Evolutionary conservation across 2,888 invertebrate genomes (phyloP).

Genomic region (Cephus rjabovi): DNA sequence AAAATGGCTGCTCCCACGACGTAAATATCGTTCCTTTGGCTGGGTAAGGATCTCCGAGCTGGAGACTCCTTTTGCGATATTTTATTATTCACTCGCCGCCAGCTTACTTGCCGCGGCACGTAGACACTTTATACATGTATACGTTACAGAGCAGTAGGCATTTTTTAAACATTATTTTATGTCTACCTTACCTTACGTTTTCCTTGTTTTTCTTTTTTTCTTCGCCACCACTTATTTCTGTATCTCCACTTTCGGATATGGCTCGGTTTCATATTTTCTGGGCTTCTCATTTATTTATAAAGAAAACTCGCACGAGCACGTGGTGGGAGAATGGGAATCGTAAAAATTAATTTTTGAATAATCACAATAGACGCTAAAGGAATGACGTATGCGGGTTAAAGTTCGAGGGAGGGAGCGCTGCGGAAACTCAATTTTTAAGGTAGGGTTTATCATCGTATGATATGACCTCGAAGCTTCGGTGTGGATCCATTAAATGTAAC

Average conservation of each 20-base stretch:
- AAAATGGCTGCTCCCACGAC: conserved; percentile 48
- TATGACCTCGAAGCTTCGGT: background rate
- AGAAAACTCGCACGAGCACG: background rate
- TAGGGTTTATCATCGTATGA: background rate
- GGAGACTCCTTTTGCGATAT: conserved; percentile 19
- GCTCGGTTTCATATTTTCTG: background rate
- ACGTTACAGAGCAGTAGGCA: background rate
- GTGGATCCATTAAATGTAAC: background rate
- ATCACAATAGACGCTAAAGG: background rate
- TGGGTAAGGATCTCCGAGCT: conserved; percentile 16
- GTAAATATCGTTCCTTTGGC: conserved; percentile 35
- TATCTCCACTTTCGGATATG: background rate
- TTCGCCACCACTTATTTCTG: background rate
- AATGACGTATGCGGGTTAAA: background rate
- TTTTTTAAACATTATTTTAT: background rate
- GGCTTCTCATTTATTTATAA: background rate
- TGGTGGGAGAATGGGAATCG: background rate
- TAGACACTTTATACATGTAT: conserved; percentile 3
- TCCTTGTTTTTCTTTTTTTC: background rate
- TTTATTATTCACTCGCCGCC: conserved; percentile 31
- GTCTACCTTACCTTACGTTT: background rate
- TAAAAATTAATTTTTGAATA: background rate
- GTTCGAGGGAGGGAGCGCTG: background rate
- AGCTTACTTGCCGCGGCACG: conserved; percentile 26
- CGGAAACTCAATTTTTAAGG: background rate